A percentile compares a stretch with the other conserved stretches of the same genome.
Evolutionary conservation across 2,888 invertebrate genomes (phyloP).

Genomic region (Tachystola acroxantha): DNA sequence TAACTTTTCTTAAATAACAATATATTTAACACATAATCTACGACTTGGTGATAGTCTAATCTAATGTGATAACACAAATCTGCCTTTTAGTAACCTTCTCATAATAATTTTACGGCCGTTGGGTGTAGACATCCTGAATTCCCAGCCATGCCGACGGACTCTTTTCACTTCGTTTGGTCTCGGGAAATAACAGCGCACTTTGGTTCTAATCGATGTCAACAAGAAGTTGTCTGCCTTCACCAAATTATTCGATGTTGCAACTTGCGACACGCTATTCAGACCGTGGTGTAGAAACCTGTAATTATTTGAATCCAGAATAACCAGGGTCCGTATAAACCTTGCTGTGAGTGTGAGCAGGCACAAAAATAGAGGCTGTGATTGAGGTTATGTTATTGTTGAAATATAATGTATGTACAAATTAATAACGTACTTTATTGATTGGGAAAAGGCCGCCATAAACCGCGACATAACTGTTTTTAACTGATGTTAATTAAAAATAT

Average conservation of each 20-base stretch:
- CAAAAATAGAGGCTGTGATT: too few relatives aligned
- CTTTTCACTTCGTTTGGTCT: constrained; percentile 85
- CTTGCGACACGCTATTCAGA: constrained; percentile 32
- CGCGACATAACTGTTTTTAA: constrained; percentile 39
- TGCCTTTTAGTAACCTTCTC: constrained; percentile 86
- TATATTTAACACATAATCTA: too few relatives aligned
- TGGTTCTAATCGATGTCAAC: constrained; percentile 53
- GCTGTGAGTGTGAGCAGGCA: too few relatives aligned
- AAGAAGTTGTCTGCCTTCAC: constrained; percentile 48
- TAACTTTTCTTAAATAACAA: constrained; percentile 1
- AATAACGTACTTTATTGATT: constrained; percentile 47
- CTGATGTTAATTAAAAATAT: too few relatives aligned
- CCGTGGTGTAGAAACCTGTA: constrained; percentile 46
- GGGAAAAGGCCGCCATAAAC: constrained; percentile 44
- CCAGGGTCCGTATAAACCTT: too few relatives aligned
- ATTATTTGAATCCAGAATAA: background rate
- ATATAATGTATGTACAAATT: background rate
- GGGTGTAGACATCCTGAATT: constrained; percentile 82
- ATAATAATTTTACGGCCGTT: constrained; percentile 84
- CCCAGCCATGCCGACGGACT: constrained; percentile 84
- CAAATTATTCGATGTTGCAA: constrained; percentile 31
- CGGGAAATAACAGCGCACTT: constrained; percentile 84
- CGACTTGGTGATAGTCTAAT: background rate
- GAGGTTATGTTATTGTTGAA: background rate
- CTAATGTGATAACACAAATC: constrained; percentile 83